Conservation (phyloP, 2,797 vertebrate genomes). For the Scyliorhinus canicula region DNA sequence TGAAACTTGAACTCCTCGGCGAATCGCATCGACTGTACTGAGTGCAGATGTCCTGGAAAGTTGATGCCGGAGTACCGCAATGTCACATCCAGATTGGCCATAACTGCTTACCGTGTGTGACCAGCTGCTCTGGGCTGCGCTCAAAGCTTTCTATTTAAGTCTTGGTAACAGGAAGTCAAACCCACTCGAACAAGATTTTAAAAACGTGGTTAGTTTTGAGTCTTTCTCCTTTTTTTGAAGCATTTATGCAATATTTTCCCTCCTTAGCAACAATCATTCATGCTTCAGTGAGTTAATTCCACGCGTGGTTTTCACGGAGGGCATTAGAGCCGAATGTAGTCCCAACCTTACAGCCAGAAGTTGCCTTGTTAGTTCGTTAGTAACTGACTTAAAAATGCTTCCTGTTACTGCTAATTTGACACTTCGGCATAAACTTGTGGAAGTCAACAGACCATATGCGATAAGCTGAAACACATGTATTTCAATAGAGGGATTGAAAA, state of each 20-base stretch:
- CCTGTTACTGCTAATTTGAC: background rate
- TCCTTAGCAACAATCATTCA: fast-evolving
- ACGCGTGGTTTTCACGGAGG: no score
- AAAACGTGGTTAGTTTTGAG: no score
- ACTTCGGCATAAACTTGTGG: background rate
- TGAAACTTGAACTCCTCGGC: conserved; percentile 64
- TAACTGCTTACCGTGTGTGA: conserved; percentile 42
- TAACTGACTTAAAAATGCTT: background rate
- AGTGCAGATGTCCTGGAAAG: conserved; percentile 71
- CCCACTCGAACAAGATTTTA: background rate
- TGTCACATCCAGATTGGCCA: conserved; percentile 60
- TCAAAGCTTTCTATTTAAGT: background rate
- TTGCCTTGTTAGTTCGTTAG: background rate
- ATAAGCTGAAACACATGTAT: background rate
- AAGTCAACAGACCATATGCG: background rate
- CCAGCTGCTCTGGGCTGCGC: background rate
- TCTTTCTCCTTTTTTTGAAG: background rate
- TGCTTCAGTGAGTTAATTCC: no score
- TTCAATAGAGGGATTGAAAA: no score
- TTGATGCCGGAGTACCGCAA: conserved; percentile 61
- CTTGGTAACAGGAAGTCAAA: background rate
- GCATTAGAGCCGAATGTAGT: no score
- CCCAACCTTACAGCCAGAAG: background rate
- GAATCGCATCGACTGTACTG: conserved; percentile 60
- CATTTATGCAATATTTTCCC: background rate